Conservation (phyloP, 2,797 vertebrate genomes). For the Podarcis lilfordi region DNA sequence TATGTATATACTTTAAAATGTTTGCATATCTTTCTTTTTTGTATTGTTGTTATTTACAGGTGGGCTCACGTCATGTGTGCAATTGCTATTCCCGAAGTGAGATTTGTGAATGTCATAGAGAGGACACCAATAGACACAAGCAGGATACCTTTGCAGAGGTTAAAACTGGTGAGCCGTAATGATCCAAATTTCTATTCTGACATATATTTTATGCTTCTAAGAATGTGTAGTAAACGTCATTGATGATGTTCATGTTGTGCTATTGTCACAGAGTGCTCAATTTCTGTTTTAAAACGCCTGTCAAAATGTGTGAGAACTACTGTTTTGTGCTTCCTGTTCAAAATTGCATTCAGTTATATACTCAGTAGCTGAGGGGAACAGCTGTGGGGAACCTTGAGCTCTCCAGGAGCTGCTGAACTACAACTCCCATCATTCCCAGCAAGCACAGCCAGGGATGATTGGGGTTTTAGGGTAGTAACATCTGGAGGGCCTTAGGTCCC, state of each 20-base stretch:
- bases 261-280: not conserved
- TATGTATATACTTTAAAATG: not conserved
- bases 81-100: slow-evolving; percentile 92
- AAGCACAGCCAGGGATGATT: too few relatives aligned
- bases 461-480: too few relatives aligned
- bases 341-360: not conserved
- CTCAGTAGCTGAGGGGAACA: too few relatives aligned
- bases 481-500: too few relatives aligned
- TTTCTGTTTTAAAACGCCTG: not conserved
- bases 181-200: slow-evolving; percentile 58
- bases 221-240: slow-evolving; percentile 34
- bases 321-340: not conserved
- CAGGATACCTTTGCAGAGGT: slow-evolving; percentile 92
- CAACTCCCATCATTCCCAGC: too few relatives aligned
- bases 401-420: too few relatives aligned
- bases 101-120: slow-evolving; percentile 88
- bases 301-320: not conserved
- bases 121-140: slow-evolving; percentile 91
- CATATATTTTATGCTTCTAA: not conserved
- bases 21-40: not conserved
- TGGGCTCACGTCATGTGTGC: slow-evolving; percentile 97
- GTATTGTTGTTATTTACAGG: slow-evolving; percentile 79
- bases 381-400: too few relatives aligned
- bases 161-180: slow-evolving; percentile 90
- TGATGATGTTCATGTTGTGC: slow-evolving; percentile 11